Percentiles rank a stretch among this genome's conserved stretches.
phyloP scores from a whole-genome alignment of 1,140 invertebrate species.

The Trachelipus rathkii region DNA sequence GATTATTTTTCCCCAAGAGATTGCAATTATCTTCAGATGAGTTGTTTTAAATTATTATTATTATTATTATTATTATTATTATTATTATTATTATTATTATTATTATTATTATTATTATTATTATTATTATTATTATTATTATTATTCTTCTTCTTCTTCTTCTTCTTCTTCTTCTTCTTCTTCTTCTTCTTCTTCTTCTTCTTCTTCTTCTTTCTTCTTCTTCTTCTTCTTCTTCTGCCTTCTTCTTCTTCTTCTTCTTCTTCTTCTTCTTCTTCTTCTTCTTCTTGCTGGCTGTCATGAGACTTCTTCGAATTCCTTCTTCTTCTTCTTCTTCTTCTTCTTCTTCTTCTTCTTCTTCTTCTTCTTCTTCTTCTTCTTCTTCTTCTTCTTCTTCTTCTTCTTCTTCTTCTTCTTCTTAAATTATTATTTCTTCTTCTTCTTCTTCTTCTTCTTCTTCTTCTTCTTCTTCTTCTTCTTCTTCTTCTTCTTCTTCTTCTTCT shows the following conservation, averaged over 20 bases:
- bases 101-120: too few relatives aligned
- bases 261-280: neutral
- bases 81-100: too few relatives aligned
- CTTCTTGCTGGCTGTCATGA: neutral
- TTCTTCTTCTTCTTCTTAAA: conserved; percentile 9
- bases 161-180: too few relatives aligned
- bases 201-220: neutral
- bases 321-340: conserved; percentile 9
- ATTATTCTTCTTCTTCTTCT: neutral
- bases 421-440: too few relatives aligned
- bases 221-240: too few relatives aligned
- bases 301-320: conserved; percentile 9
- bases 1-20: too few relatives aligned
- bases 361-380: neutral
- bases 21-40: too few relatives aligned
- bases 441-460: conserved; percentile 9
- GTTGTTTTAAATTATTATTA: too few relatives aligned
- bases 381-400: conserved; percentile 8
- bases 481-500: conserved; percentile 9
- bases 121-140: too few relatives aligned
- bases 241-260: too few relatives aligned
- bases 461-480: conserved; percentile 9
- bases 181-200: conserved; percentile 4
- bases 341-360: conserved; percentile 6
- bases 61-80: too few relatives aligned